A percentile compares a stretch with the other conserved stretches of the same genome.
Evolutionary conservation across 2,888 invertebrate species (phyloP).

Genomic region (Abrostola tripartita): DNA sequence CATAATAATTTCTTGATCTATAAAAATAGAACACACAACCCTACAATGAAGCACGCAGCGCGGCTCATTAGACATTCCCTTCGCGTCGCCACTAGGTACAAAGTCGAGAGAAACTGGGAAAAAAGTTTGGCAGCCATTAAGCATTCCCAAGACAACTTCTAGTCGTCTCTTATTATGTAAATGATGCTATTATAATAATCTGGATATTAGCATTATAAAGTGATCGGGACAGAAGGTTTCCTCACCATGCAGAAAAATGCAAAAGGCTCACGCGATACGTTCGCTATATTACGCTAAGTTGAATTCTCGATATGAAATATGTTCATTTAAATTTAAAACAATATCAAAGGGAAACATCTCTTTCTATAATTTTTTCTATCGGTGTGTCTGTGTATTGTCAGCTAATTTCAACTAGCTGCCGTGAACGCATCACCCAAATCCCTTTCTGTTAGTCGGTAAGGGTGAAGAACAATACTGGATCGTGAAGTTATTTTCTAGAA

Average conservation of each 20-base stretch:
- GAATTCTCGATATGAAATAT: too few relatives aligned
- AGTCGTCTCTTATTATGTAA: constrained; percentile 53
- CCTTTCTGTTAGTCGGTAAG: too few relatives aligned
- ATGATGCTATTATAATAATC: constrained; percentile 55
- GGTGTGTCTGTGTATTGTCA: too few relatives aligned
- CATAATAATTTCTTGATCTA: background rate
- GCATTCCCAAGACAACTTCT: constrained; percentile 49
- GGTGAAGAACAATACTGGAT: too few relatives aligned
- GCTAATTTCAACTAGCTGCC: too few relatives aligned
- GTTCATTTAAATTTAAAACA: too few relatives aligned
- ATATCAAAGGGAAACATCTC: too few relatives aligned
- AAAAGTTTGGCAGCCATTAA: constrained; percentile 48
- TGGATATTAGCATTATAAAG: constrained; percentile 56
- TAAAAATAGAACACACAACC: constrained; percentile 3
- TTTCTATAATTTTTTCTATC: too few relatives aligned
- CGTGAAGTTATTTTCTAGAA: background rate
- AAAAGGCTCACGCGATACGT: constrained; percentile 9
- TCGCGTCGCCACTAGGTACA: constrained; percentile 22
- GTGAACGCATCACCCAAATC: too few relatives aligned
- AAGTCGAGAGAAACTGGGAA: constrained; percentile 28
- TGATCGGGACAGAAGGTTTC: constrained; percentile 32
- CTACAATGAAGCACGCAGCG: constrained; percentile 13
- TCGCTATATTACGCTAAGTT: background rate
- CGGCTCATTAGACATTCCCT: constrained; percentile 38
- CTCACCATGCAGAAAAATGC: background rate